Evolutionary conservation across 2,888 invertebrate genomes (phyloP).

Genomic region (Andrena dorsata): DNA sequence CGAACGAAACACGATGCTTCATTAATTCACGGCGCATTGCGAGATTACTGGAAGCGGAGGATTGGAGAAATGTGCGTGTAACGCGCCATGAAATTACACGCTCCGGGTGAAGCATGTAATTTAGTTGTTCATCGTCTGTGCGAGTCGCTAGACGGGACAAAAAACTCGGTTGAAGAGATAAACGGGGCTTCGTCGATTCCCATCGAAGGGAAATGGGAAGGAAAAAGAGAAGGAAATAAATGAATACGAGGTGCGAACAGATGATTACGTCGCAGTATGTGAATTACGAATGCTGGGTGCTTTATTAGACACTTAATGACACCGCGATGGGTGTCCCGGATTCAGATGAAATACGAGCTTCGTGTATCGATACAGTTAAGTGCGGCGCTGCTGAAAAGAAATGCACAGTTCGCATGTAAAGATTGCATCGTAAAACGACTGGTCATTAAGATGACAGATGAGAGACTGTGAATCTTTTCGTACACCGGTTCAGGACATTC

Average conservation of each 20-base stretch:
- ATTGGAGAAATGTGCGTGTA: slow-evolving; percentile 31
- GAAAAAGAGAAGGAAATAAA: not conserved
- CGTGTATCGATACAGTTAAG: not conserved
- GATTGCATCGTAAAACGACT: slow-evolving; percentile 19
- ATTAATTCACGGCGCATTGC: slow-evolving; percentile 18
- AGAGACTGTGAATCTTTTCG: slow-evolving; percentile 13
- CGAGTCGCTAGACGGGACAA: not conserved
- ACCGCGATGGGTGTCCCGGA: not conserved
- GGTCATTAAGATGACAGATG: not conserved
- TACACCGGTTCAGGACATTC: slow-evolving; percentile 16
- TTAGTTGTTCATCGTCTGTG: not conserved
- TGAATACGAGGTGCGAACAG: slow-evolving; percentile 8
- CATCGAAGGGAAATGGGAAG: not conserved
- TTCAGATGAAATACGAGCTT: slow-evolving; percentile 7
- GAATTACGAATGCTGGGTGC: slow-evolving; percentile 4
- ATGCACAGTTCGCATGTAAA: not conserved
- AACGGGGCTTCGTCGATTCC: not conserved
- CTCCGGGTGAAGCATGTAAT: slow-evolving; percentile 25
- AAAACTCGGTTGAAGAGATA: slow-evolving; percentile 12
- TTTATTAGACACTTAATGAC: slow-evolving; percentile 29
- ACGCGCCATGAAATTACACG: slow-evolving; percentile 41
- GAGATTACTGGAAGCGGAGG: not conserved
- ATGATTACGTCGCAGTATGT: not conserved
- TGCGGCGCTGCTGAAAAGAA: not conserved
- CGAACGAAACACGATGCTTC: not conserved